Percentiles rank a stretch among this genome's conserved stretches.
These are phyloP conservation scores for Mythimna impura DNA, from an alignment of 2,888 invertebrate species.

Conservation along the genomic window DNA sequence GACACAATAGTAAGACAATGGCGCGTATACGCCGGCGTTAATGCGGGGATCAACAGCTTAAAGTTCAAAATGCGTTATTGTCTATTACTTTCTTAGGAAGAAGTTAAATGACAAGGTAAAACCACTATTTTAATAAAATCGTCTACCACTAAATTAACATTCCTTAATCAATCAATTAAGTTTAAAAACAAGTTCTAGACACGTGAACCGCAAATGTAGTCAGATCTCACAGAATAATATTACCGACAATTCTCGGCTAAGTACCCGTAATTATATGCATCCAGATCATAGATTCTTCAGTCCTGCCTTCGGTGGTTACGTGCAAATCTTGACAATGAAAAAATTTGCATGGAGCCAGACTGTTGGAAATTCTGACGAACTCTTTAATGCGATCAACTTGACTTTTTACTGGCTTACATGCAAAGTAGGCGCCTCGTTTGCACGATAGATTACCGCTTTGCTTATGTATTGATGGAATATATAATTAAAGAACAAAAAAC, in stretches of 20 bases:
- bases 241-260: constrained; percentile 37
- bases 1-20: no score
- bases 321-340: constrained; percentile 68
- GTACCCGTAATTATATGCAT: constrained; percentile 70
- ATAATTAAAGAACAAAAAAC: constrained; percentile 51
- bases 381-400: constrained; percentile 55
- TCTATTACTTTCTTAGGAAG: not conserved
- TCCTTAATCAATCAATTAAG: constrained; percentile 1
- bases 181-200: constrained; percentile 6
- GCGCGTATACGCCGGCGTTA: no score
- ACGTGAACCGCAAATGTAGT: constrained; percentile 26
- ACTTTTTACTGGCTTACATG: constrained; percentile 60
- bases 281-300: constrained; percentile 62
- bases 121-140: not conserved
- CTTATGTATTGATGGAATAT: constrained; percentile 53
- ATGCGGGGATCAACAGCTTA: no score
- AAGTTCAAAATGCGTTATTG: not conserved
- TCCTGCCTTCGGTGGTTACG: constrained; percentile 59
- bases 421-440: constrained; percentile 56
- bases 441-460: constrained; percentile 60
- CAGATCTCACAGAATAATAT: constrained; percentile 51
- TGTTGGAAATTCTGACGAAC: constrained; percentile 56
- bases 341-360: constrained; percentile 60
- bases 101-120: not conserved
- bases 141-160: not conserved